Conservation (phyloP, 2,797 vertebrate species). For the Centropyge bicolor region DNA sequence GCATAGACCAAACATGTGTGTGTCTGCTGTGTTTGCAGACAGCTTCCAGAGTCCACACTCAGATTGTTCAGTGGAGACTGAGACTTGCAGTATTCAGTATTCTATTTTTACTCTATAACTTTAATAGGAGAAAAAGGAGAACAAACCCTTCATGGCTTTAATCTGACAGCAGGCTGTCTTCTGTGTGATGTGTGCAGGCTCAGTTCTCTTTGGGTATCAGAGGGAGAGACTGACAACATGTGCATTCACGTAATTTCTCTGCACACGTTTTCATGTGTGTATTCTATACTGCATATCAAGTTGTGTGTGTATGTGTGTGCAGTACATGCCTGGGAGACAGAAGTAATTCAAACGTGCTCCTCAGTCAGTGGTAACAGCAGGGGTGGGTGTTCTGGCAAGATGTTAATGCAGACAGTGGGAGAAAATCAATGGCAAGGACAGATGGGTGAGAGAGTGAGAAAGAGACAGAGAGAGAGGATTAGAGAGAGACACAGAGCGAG, state of each 20-base stretch:
- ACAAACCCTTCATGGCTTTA: not conserved
- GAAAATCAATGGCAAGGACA: constrained; percentile 46
- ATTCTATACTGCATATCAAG: constrained; percentile 2
- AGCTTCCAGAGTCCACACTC: too few relatives aligned
- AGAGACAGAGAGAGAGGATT: constrained; percentile 3
- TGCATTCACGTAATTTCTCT: not conserved
- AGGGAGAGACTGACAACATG: constrained; percentile 11
- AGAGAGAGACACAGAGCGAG: not conserved
- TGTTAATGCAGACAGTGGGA: constrained; percentile 49
- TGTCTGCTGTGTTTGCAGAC: not conserved
- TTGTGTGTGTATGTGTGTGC: constrained; percentile 5
- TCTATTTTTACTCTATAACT: not conserved
- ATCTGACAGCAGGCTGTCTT: not conserved
- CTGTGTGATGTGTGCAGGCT: not conserved
- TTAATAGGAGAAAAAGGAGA: not conserved
- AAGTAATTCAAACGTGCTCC: constrained; percentile 44
- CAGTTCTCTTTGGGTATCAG: constrained; percentile 3
- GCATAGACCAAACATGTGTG: too few relatives aligned
- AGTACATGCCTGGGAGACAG: constrained; percentile 15
- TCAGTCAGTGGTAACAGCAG: constrained; percentile 55
- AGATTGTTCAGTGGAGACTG: not conserved
- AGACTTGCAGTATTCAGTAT: not conserved
- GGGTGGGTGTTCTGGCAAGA: constrained; percentile 61
- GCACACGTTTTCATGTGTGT: constrained; percentile 19
- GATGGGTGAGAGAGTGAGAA: constrained; percentile 2